These are phyloP conservation scores for Pituophis catenifer DNA, from an alignment of 2,113 vertebrate species.

Conservation along the genomic window DNA sequence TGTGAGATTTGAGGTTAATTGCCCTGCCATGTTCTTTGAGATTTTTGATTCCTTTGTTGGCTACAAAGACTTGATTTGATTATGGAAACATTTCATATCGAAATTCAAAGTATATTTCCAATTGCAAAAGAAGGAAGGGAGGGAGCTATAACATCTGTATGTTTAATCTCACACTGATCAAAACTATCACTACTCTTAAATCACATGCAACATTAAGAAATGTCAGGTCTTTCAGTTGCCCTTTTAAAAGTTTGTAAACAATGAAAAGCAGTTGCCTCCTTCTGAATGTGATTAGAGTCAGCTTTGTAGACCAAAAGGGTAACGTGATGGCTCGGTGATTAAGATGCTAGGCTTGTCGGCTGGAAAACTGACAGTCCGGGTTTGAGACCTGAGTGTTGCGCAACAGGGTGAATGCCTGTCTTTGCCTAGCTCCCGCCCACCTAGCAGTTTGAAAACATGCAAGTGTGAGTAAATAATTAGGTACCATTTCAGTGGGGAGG, in stretches of 20 bases:
- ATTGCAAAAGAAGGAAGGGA: not conserved
- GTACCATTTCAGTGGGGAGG: not conserved
- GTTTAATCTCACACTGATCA: not conserved
- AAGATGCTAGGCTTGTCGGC: not conserved
- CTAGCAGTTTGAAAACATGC: not conserved
- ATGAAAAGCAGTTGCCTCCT: not conserved
- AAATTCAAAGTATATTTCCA: not conserved
- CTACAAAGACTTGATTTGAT: not conserved
- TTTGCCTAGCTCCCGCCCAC: not conserved
- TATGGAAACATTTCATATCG: not conserved
- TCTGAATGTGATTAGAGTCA: not conserved
- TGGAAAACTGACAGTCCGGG: not conserved
- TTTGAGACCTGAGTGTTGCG: not conserved
- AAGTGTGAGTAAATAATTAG: not conserved
- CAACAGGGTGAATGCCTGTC: not conserved
- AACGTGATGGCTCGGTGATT: not conserved
- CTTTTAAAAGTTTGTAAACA: not conserved
- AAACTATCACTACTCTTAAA: not conserved
- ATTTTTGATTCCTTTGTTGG: not conserved
- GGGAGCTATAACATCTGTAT: not conserved
- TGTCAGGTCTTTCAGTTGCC: not conserved
- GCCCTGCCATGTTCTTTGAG: not conserved
- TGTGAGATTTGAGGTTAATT: not conserved
- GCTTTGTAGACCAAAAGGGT: not conserved
- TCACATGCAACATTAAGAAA: not conserved